Evolutionary conservation across 2,797 vertebrate species (phyloP).

Genomic region (Chaunax sp.): DNA sequence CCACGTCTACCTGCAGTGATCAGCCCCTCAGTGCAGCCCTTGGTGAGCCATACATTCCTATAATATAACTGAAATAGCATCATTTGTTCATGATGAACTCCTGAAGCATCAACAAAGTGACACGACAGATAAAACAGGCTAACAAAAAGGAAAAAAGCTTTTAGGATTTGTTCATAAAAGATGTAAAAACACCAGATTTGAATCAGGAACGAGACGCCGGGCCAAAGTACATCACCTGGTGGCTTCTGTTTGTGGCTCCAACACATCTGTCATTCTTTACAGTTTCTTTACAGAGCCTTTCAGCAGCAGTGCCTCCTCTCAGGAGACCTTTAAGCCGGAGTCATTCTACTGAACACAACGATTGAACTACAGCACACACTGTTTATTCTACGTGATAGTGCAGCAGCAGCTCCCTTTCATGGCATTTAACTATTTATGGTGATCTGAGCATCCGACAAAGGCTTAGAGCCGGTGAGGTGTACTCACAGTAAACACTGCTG

Average conservation of each 20-base stretch:
- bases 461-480: too few relatives aligned
- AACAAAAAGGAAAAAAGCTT: conserved; percentile 22
- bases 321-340: conserved; percentile 23
- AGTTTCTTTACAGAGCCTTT: conserved; percentile 6
- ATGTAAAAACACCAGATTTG: conserved; percentile 42
- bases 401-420: not conserved
- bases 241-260: not conserved
- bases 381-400: too few relatives aligned
- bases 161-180: conserved; percentile 42
- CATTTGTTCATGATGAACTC: too few relatives aligned
- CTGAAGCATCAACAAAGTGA: too few relatives aligned
- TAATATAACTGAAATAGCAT: too few relatives aligned
- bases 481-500: too few relatives aligned
- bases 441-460: too few relatives aligned
- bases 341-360: conserved; percentile 27
- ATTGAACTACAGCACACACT: not conserved
- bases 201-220: conserved; percentile 19
- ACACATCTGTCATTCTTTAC: too few relatives aligned
- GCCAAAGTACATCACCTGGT: conserved; percentile 25
- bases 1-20: too few relatives aligned
- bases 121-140: too few relatives aligned
- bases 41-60: too few relatives aligned
- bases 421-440: not conserved
- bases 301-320: conserved; percentile 8
- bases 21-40: too few relatives aligned